phyloP scores from a whole-genome alignment of 2,797 vertebrate genomes.

The Crenuchus spilurus region DNA sequence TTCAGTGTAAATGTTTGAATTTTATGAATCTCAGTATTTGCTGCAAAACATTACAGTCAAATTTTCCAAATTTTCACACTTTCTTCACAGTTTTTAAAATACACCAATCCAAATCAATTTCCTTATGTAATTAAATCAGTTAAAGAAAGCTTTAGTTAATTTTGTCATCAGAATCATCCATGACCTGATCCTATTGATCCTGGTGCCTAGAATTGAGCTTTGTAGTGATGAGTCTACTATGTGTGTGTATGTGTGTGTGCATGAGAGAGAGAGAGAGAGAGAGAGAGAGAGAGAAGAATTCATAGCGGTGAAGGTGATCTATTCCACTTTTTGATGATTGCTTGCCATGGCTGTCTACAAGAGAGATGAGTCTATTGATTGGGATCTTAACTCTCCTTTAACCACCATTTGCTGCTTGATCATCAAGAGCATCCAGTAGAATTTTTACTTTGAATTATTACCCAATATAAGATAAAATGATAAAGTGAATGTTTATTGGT shows the following conservation, averaged over 20 bases:
- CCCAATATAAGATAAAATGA: background rate
- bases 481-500: background rate
- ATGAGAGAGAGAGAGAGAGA: background rate
- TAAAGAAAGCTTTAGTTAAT: background rate
- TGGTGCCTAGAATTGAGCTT: background rate
- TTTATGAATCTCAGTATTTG: too few species aligned
- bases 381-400: background rate
- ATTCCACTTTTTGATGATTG: background rate
- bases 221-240: background rate
- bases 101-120: background rate
- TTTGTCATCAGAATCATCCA: background rate
- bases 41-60: background rate
- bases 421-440: background rate
- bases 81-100: background rate
- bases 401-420: background rate
- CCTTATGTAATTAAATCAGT: background rate
- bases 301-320: background rate
- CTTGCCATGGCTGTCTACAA: background rate
- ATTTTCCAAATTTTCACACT: background rate
- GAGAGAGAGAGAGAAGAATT: background rate
- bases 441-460: background rate
- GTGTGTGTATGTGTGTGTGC: background rate
- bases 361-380: conserved; percentile 20
- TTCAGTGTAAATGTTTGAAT: too few species aligned
- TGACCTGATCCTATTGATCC: conserved; percentile 4